Conservation (phyloP, 2,797 vertebrate genomes). For the Agapornis canus region DNA sequence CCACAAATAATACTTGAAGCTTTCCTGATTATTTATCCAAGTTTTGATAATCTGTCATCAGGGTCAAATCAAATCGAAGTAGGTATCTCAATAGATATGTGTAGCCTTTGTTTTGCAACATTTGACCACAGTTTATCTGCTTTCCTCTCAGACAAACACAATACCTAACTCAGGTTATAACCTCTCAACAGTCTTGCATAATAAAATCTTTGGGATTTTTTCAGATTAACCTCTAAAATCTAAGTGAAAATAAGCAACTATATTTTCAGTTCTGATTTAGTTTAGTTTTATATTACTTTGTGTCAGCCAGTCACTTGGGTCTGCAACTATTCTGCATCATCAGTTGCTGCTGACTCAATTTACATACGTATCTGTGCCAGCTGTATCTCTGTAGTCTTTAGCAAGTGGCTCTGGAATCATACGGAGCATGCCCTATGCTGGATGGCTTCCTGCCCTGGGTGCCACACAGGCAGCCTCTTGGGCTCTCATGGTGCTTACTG, state of each 20-base stretch:
- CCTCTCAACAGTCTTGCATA: not conserved
- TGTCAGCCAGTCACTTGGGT: not conserved
- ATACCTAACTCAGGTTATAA: too few species aligned
- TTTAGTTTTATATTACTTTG: not conserved
- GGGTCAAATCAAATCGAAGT: not conserved
- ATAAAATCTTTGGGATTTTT: rapidly evolving
- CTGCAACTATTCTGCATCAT: not conserved
- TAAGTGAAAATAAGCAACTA: not conserved
- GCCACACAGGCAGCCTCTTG: not conserved
- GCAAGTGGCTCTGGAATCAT: not conserved
- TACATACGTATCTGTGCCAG: rapidly evolving
- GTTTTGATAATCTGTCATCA: not conserved
- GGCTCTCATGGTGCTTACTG: rapidly evolving
- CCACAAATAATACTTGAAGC: not conserved
- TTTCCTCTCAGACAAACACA: not conserved
- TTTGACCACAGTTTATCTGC: not conserved
- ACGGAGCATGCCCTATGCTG: rapidly evolving
- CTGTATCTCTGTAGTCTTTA: not conserved
- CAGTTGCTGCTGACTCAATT: not conserved
- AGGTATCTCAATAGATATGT: not conserved
- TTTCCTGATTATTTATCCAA: not conserved
- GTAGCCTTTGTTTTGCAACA: not conserved
- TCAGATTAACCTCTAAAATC: not conserved
- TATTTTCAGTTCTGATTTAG: not conserved
- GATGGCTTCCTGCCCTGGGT: not conserved